Evolutionary conservation across 2,797 vertebrate genomes (phyloP).

Genomic region (Bradypodion pumilum): DNA sequence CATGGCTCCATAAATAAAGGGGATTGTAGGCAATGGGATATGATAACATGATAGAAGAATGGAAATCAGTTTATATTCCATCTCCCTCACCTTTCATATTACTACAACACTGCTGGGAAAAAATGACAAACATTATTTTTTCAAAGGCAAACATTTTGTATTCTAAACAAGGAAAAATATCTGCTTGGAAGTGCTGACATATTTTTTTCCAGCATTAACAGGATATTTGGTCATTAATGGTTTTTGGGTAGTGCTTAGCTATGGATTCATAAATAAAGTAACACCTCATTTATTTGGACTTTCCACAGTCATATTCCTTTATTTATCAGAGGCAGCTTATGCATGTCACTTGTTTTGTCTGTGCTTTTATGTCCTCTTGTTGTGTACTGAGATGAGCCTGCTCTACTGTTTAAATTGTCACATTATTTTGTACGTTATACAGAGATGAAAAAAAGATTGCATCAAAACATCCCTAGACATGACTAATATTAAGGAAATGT

Average conservation of each 20-base stretch:
- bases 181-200: not conserved
- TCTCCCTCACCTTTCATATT: not conserved
- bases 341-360: not conserved
- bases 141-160: not conserved
- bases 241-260: not conserved
- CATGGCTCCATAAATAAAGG: not conserved
- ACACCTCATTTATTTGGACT: conserved; percentile 17
- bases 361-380: not conserved
- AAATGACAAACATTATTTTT: not conserved
- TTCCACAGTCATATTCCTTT: not conserved
- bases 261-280: conserved; percentile 5
- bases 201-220: not conserved
- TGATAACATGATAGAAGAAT: not conserved
- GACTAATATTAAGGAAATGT: not conserved
- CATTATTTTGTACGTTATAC: not conserved
- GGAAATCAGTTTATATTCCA: not conserved
- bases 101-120: not conserved
- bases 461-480: not conserved
- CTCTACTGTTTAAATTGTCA: not conserved
- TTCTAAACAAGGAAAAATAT: not conserved
- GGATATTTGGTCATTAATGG: not conserved
- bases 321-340: not conserved
- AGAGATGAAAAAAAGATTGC: not conserved
- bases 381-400: not conserved
- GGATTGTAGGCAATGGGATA: not conserved